A percentile compares a stretch with the other conserved stretches of the same genome.
Evolutionary conservation across 2,113 vertebrate genomes (phyloP).

Genomic region (Platysteira castanea): DNA sequence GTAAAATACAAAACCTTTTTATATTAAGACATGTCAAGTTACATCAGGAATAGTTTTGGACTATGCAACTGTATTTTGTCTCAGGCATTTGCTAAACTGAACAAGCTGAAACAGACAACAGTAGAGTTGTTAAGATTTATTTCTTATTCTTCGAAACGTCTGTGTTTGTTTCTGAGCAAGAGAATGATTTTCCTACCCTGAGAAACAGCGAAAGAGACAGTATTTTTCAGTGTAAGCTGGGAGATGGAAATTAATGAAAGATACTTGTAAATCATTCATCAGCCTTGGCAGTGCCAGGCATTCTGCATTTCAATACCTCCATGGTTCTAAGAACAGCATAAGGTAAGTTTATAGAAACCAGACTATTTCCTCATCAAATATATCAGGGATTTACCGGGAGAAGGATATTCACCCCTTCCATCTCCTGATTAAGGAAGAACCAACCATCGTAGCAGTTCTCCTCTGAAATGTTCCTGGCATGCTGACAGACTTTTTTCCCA

Average conservation of each 20-base stretch:
- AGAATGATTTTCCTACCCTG: neutral
- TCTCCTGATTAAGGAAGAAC: neutral
- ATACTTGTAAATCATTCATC: slow-evolving; percentile 57
- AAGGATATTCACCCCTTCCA: slow-evolving; percentile 13
- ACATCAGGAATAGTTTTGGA: slow-evolving; percentile 14
- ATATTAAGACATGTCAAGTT: slow-evolving; percentile 42
- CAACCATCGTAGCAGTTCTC: neutral
- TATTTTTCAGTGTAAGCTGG: neutral
- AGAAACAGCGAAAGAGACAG: neutral
- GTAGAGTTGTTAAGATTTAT: slow-evolving; percentile 1
- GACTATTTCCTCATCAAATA: neutral
- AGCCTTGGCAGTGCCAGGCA: slow-evolving; percentile 35
- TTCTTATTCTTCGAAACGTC: neutral
- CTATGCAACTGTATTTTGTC: slow-evolving; percentile 36
- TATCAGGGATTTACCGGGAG: neutral
- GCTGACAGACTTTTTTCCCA: slow-evolving; percentile 29
- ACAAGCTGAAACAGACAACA: slow-evolving; percentile 42
- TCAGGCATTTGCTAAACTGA: slow-evolving; percentile 31
- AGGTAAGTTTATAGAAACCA: slow-evolving; percentile 31
- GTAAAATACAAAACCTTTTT: slow-evolving; percentile 39
- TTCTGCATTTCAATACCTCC: slow-evolving; percentile 45
- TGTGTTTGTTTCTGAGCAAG: neutral
- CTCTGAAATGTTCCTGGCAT: slow-evolving; percentile 25
- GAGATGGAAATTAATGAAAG: slow-evolving; percentile 53
- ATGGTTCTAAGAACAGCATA: slow-evolving; percentile 5